These are phyloP conservation scores for Chiridota heheva DNA, from an alignment of 35 echinoderm and acorn worm genomes.

Conservation along the genomic window DNA sequence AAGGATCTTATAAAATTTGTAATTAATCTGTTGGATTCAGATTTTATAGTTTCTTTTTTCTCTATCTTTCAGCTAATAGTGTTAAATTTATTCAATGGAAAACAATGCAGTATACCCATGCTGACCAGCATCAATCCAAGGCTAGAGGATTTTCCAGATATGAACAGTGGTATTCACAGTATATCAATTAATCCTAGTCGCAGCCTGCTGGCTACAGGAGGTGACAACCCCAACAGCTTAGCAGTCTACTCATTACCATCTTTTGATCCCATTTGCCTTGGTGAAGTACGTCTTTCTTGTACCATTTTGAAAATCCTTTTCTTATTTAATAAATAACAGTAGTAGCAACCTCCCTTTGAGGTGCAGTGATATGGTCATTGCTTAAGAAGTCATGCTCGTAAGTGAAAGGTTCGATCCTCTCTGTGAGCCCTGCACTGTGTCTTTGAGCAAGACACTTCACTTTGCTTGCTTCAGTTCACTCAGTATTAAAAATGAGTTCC, in stretches of 20 bases:
- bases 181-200: constrained; percentile 86
- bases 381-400: too few relatives aligned
- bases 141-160: constrained; percentile 1
- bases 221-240: constrained; percentile 82
- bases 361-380: background rate
- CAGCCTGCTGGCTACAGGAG: constrained; percentile 77
- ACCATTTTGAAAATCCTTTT: background rate
- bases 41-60: background rate
- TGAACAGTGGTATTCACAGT: constrained; percentile 81
- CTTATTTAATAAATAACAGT: background rate
- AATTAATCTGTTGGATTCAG: too few relatives aligned
- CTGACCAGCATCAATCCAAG: constrained; percentile 18
- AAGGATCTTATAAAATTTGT: too few relatives aligned
- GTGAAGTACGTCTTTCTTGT: constrained; percentile 92
- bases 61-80: constrained; percentile 65
- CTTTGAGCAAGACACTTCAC: too few relatives aligned
- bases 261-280: constrained; percentile 91
- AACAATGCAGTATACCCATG: constrained; percentile 67
- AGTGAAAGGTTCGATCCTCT: too few relatives aligned
- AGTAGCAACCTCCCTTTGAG: background rate
- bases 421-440: too few relatives aligned
- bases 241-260: constrained; percentile 78
- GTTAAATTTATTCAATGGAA: constrained; percentile 47
- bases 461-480: too few relatives aligned
- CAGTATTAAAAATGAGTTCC: background rate